Evolutionary conservation across 2,888 invertebrate genomes (phyloP), one percentile per base, ranked within the genome.

Genomic region (Cheilosia grossa): DNA sequence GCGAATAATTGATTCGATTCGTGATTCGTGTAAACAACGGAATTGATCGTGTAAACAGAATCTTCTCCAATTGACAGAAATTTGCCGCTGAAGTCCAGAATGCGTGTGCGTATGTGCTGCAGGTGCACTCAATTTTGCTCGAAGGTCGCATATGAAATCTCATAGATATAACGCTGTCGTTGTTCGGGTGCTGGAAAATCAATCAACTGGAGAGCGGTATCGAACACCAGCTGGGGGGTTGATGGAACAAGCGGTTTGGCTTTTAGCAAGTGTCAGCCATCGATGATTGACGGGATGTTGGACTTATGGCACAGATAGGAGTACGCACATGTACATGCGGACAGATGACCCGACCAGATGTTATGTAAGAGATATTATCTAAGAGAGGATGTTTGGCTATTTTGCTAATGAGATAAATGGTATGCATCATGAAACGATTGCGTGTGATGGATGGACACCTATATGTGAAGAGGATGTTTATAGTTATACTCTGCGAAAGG

Each of bases 221-320:
- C 33, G 49, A 33, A 51, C 70, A 27, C 19, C 21, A 58, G 42
- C 59, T 58, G 42, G 13, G 37, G 0, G 10, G 33, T 10, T 33
- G 33, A 53, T 27, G 66, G 10, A 10, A 49, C 44, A 37, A 49
- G 61, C 67, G 42, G 73, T 44, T 67, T 56, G 58, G 73, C 82
- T 82, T 82, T 78, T 78, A 77, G 73, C 67, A 73, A 81, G 63
- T 78, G 78, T 77, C 82, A 78, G 72, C 37, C 47, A 1, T 63
- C n/a, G 33, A 73, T 82, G 82, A 82, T 73, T 82, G 78, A 78
- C 73, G 77, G 64, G 19, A 47, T 70, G 74, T 69, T 51, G n/a
- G 40, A 70, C 42, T 44, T 81, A 63, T 69, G 47, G 47, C 17
- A 66, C 53, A 44, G 17, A 19, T 21, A 24, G n/a, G 24, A 7